Evolutionary conservation across 2,888 invertebrate species (phyloP), one percentile per base, ranked within the genome.

Genomic region (Troides helena): DNA sequence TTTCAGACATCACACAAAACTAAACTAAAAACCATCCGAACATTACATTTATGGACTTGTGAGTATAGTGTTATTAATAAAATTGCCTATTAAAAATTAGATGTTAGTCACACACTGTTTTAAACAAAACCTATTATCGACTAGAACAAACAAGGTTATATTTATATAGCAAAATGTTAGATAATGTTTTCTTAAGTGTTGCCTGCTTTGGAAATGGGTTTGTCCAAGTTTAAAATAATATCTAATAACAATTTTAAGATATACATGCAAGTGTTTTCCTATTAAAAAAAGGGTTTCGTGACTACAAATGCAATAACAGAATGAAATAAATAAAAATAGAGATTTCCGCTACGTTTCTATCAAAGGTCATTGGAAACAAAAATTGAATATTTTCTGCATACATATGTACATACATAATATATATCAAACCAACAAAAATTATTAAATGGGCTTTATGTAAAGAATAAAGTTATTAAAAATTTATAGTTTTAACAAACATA

Each of bases 401-500:
- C 39, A 30, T 43, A 62, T 39, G 62, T 62, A 62, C 25, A 46
- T 69, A 67, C 46, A 62, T 50, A 43, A 60, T 62, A 14, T 57
- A 30, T 3, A 30, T 30, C 30, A 57, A 18, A 65, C 46, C n/a
- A 12, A 18, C 62, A 25, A 56, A 60, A 64, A 70, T 67, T 61
- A 61, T 67, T 43, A 61, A 67, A 70, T 63, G 60, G 67, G n/a
- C 62, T 43, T 58, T 57, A 68, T 71, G 67, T 72, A 73, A 70
- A 71, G 65, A 65, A 65, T 68, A 69, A 71, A 72, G 57, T 72
- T 72, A 71, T 67, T 71, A 69, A 80, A 86, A 82, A 85, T 85
- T 84, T 78, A 79, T 80, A 85, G 75, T 84, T 78, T 85, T 86
- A 88, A 90, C 90, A 86, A 85, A 83, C 80, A 85, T 86, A 85